Percentiles rank a stretch among this genome's conserved stretches.
phyloP scores from a whole-genome alignment of 2,888 invertebrate species.

The Caenorhabditis afra region DNA sequence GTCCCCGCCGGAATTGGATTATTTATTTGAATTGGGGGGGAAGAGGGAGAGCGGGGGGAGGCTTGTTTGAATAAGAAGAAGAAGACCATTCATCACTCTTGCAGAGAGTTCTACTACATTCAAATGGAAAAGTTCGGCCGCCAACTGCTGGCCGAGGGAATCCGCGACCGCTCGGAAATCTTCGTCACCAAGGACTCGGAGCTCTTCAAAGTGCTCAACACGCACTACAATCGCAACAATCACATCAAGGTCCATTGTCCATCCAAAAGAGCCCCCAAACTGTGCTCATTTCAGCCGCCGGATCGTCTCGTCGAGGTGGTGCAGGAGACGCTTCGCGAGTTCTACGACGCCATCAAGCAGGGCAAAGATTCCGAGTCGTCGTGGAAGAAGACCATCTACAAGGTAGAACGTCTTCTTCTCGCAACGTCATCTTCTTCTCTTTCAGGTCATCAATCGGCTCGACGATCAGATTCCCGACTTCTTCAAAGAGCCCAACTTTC shows the following conservation, averaged over 20 bases:
- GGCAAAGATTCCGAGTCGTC: conserved; percentile 98
- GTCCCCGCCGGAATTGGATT: conserved; percentile 13
- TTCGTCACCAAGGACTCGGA: conserved; percentile 96
- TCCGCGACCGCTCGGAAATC: conserved; percentile 89
- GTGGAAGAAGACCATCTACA: conserved; percentile 99
- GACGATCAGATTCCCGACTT: conserved; percentile 99
- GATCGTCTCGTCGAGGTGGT: conserved; percentile 96
- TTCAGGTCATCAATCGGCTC: conserved; percentile 92
- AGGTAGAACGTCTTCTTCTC: conserved; percentile 81
- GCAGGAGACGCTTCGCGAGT: conserved; percentile 97
- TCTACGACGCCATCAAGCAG: conserved; percentile 97
- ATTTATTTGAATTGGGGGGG: conserved; percentile 39
- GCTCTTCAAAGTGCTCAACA: conserved; percentile 95
- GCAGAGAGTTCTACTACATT: conserved; percentile 99
- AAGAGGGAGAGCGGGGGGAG: background rate
- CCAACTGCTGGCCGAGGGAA: conserved; percentile 96
- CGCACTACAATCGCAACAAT: conserved; percentile 98
- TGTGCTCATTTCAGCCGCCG: conserved; percentile 88
- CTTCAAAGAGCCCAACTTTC: conserved; percentile 99
- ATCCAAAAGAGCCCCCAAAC: background rate
- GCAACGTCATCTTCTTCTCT: conserved; percentile 12
- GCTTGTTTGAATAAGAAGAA: conserved; percentile 20
- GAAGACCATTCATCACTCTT: no score
- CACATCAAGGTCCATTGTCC: conserved; percentile 87
- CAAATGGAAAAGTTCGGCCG: conserved; percentile 99